Conservation (phyloP, 2,113 vertebrate species). For the Epinephelus fuscoguttatus region DNA sequence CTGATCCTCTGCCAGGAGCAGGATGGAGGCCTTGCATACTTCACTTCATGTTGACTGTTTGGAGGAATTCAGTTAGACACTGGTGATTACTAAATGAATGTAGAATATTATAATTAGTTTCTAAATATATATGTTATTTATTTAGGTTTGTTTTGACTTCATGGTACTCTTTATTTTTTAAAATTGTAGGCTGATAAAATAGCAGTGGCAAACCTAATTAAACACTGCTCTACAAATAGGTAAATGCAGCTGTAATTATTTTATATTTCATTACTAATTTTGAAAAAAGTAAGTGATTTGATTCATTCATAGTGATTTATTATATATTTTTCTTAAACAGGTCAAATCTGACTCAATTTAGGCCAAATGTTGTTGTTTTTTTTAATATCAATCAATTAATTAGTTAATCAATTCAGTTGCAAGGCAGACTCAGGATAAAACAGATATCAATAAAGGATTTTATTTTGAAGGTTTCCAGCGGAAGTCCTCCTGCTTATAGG, state of each 20-base stretch:
- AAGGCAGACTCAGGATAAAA: not conserved
- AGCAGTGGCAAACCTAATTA: no score
- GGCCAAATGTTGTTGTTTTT: not conserved
- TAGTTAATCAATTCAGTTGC: not conserved
- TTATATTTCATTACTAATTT: not conserved
- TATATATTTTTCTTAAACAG: not conserved
- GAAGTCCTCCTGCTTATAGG: constrained; percentile 20
- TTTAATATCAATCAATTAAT: no score
- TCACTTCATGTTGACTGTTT: no score
- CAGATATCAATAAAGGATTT: not conserved
- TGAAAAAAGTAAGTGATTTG: not conserved
- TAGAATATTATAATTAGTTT: no score
- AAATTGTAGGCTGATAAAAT: not conserved
- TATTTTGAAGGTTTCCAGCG: constrained; percentile 44
- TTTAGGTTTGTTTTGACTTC: no score
- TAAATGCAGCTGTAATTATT: no score
- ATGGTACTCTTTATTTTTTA: no score
- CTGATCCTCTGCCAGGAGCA: no score
- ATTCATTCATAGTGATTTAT: not conserved
- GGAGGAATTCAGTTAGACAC: no score
- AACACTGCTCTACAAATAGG: not conserved
- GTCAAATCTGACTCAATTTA: not conserved
- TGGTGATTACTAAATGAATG: no score
- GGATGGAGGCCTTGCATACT: no score
- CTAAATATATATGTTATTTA: no score